A percentile compares a stretch with the other conserved stretches of the same genome.
phyloP scores from a whole-genome alignment of 2,888 invertebrate genomes.

The Hemicrepidius hirtus region DNA sequence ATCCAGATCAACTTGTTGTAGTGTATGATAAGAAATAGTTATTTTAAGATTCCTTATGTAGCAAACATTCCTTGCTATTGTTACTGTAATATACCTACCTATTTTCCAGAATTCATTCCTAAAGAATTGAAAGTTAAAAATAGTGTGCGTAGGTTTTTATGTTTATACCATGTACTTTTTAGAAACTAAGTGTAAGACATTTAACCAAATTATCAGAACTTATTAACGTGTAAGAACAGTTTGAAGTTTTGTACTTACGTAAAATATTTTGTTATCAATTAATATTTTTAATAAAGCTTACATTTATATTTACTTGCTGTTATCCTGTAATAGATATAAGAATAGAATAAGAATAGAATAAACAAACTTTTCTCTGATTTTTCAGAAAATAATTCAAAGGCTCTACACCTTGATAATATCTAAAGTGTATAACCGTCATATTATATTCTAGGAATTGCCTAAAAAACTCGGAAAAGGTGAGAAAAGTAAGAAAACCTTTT shows the following conservation, averaged over 20 bases:
- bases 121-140: neutral
- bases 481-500: no score
- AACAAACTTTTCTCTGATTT: no score
- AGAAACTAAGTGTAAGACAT: neutral
- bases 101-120: neutral
- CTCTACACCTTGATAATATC: no score
- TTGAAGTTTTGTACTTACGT: slow-evolving; percentile 13
- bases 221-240: slow-evolving; percentile 13
- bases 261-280: neutral
- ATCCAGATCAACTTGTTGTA: slow-evolving; percentile 38
- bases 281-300: slow-evolving; percentile 25
- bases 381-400: no score
- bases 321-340: neutral
- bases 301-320: neutral
- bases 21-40: slow-evolving; percentile 37
- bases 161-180: neutral
- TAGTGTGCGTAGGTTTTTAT: neutral
- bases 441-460: no score
- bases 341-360: no score
- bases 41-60: neutral
- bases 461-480: no score
- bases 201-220: neutral
- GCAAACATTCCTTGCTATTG: neutral
- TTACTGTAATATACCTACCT: neutral
- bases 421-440: no score